Conservation (phyloP, 2,888 invertebrate genomes). For the Unio pictorum region DNA sequence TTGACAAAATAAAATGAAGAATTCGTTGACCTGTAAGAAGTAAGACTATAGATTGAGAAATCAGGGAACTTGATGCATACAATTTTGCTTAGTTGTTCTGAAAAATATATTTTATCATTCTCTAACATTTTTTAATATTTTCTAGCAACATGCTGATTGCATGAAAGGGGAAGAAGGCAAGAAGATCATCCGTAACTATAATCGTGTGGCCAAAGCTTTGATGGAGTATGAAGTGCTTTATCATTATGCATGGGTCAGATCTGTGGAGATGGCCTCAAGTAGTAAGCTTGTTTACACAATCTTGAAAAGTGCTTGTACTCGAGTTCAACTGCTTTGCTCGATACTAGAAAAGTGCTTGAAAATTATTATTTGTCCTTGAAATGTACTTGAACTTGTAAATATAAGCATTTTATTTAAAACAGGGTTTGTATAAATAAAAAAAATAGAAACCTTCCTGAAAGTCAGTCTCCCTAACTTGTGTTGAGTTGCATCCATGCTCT, state of each 20-base stretch:
- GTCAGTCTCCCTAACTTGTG: no score
- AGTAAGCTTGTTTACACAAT: constrained; percentile 29
- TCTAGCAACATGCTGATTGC: constrained; percentile 50
- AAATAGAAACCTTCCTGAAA: no score
- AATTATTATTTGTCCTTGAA: no score
- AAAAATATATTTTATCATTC: no score
- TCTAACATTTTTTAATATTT: constrained; percentile 4
- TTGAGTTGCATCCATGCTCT: no score
- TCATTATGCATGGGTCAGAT: constrained; percentile 85
- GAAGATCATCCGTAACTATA: constrained; percentile 76
- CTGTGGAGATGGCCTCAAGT: constrained; percentile 79
- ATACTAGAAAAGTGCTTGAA: not conserved
- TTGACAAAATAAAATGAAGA: no score
- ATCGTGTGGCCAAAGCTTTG: constrained; percentile 84
- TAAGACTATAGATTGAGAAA: no score
- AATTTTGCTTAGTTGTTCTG: no score
- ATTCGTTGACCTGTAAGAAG: no score
- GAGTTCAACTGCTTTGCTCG: not conserved
- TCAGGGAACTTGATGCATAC: no score
- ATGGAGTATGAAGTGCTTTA: constrained; percentile 88
- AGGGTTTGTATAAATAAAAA: no score
- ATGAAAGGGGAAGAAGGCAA: constrained; percentile 60
- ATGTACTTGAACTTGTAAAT: not conserved
- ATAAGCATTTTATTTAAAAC: not conserved
- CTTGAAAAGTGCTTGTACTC: not conserved